Base-by-base conservation (phyloP, 2,113 vertebrate species). In the Dromas ardeola region DNA sequence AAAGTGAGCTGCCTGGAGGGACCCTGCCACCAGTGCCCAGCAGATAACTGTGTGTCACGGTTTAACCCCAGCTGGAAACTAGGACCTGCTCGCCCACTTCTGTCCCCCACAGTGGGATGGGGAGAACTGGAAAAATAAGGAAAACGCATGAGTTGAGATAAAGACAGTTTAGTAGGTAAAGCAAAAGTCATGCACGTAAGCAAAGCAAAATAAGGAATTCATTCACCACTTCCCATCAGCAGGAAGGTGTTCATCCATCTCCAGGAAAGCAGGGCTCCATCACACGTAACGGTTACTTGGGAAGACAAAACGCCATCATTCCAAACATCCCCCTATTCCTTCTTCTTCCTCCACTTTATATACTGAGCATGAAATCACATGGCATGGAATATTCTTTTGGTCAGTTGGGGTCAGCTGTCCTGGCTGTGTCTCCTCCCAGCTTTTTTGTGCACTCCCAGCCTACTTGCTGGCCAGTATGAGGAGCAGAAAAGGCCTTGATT, bases 1-100 rank as follows among this genome's bases (percentile, higher is more conserved):
- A 22, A 38, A 52, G 25, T 14, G 43, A 66, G 20, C 30, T 91
- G 29, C 21, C 65, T n/a, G 65, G 25, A 43, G 43, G 38, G 27
- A n/a, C 42, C 5, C 20, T 59, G 22, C 4, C 67, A 16, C 4
- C 42, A 18, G 3, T 47, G 36, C 21, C 30, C 0, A 2, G 21
- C 36, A 61, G 52, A 52, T 42, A 43, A 21, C 42, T 8, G 4
- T 26, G 17, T 56, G 63, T 20, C 6, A 8, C 32, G 40, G 19
- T 65, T 65, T 65, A 65, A 65, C 9, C 63, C 63, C 38, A 40
- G 26, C 40, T 65, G 40, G 40, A 27, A 65, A 32, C 27, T 30
- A 42, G 27, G 38, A 43, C 19, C 62, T 4, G 13, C 40, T 65
- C 3, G 27, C 40, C 42, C 9, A 14, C 62, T 65, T 43, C 62